Conservation (phyloP, 2,797 vertebrate genomes). For the Ibycter americanus region DNA sequence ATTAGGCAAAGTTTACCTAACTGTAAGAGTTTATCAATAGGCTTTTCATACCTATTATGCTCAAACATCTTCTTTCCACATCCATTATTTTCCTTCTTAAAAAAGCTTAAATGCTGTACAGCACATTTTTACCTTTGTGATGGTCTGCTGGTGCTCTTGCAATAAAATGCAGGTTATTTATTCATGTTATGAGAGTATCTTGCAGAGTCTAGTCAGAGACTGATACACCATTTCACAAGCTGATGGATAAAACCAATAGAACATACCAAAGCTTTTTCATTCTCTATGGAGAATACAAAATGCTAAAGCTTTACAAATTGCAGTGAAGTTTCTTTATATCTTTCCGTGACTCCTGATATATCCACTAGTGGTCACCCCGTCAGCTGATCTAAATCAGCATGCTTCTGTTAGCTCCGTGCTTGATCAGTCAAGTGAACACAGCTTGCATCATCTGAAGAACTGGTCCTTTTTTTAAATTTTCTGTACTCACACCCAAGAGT, state of each 20-base stretch:
- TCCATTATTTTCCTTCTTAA: not conserved
- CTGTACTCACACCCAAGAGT: not conserved
- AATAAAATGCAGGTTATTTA: not conserved
- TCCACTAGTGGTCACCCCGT: not conserved
- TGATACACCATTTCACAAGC: not conserved
- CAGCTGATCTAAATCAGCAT: not conserved
- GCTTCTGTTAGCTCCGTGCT: not conserved
- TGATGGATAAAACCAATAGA: not conserved
- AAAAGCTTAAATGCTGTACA: not conserved
- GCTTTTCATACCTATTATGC: not conserved
- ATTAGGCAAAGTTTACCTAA: not conserved
- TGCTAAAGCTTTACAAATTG: not conserved
- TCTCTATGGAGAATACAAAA: not conserved
- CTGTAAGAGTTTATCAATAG: not conserved
- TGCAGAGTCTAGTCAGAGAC: not conserved
- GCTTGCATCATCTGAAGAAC: not conserved
- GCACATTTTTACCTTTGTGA: not conserved
- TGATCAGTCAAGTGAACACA: not conserved
- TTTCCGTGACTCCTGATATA: not conserved
- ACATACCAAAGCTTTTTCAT: not conserved
- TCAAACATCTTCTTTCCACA: not conserved
- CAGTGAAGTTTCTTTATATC: not conserved
- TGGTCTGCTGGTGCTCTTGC: not conserved
- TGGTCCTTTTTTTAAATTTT: not conserved
- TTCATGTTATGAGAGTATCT: not conserved